Conservation (phyloP, 2,888 invertebrate species). For the Pollenia labialis region DNA sequence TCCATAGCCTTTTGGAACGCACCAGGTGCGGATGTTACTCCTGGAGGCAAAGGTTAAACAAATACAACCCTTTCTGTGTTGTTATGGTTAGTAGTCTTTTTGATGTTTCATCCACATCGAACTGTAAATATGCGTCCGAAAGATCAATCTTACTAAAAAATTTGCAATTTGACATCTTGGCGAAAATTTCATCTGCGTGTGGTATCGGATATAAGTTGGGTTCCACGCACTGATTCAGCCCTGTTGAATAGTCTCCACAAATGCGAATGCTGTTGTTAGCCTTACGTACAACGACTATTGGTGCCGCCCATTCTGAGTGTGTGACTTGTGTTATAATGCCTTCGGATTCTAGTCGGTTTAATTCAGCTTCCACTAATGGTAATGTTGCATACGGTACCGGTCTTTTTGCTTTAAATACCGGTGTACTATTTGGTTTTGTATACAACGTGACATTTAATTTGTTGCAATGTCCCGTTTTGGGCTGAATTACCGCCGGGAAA, state of each 20-base stretch:
- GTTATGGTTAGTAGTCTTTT: conserved; percentile 10
- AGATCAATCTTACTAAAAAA: conserved; percentile 37
- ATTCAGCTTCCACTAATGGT: too few relatives aligned
- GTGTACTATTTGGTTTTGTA: conserved; percentile 9
- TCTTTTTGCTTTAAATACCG: conserved; percentile 24
- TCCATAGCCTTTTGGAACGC: conserved; percentile 30
- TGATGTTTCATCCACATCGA: conserved; percentile 9
- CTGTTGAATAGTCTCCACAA: conserved; percentile 40
- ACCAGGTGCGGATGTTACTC: conserved; percentile 4
- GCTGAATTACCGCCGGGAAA: conserved; percentile 10
- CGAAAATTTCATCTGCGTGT: conserved; percentile 56
- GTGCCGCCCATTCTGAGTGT: too few relatives aligned
- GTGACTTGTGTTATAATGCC: too few relatives aligned
- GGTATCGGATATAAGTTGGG: conserved; percentile 42
- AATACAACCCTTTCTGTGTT: conserved; percentile 6
- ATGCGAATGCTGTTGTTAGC: conserved; percentile 27
- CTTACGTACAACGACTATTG: background rate
- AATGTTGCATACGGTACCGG: background rate
- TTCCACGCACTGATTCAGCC: conserved; percentile 21
- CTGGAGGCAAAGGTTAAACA: conserved; percentile 13
- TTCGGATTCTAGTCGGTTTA: too few relatives aligned
- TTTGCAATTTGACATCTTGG: conserved; percentile 26
- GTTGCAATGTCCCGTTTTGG: conserved; percentile 38
- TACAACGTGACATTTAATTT: conserved; percentile 35
- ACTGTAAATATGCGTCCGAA: conserved; percentile 15